phyloP scores from a whole-genome alignment of 2,888 invertebrate species.

The Drosophila macrospina region DNA sequence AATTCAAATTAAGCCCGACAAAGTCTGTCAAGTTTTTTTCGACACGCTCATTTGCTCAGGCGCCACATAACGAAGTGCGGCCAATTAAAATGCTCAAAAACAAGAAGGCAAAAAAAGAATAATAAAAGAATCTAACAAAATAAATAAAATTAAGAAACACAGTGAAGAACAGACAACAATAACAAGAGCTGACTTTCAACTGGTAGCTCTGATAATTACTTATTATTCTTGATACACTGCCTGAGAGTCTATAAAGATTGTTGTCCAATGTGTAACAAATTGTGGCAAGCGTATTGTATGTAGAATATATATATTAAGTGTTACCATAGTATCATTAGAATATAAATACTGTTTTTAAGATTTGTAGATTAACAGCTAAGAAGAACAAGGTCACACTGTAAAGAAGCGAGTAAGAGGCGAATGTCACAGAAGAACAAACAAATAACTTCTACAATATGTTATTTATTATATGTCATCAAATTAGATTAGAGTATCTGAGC shows the following conservation, averaged over 20 bases:
- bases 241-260: neutral
- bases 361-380: no score
- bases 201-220: slow-evolving; percentile 38
- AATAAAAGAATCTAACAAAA: slow-evolving; percentile 1
- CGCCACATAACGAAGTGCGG: slow-evolving; percentile 46
- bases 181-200: slow-evolving; percentile 21
- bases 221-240: slow-evolving; percentile 1
- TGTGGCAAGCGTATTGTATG: no score
- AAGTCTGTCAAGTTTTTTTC: slow-evolving; percentile 36
- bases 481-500: neutral
- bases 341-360: no score
- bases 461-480: no score
- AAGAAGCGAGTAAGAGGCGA: no score
- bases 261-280: neutral
- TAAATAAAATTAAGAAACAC: slow-evolving; percentile 7
- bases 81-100: slow-evolving; percentile 50
- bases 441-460: no score
- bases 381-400: no score
- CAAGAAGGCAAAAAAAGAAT: no score
- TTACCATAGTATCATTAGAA: no score
- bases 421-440: no score
- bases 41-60: slow-evolving; percentile 48
- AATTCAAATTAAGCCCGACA: slow-evolving; percentile 36
- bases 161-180: slow-evolving; percentile 3
- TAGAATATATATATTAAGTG: neutral